Evolutionary conservation across 2,888 invertebrate species (phyloP).

Genomic region (Caenorhabditis sp.): DNA sequence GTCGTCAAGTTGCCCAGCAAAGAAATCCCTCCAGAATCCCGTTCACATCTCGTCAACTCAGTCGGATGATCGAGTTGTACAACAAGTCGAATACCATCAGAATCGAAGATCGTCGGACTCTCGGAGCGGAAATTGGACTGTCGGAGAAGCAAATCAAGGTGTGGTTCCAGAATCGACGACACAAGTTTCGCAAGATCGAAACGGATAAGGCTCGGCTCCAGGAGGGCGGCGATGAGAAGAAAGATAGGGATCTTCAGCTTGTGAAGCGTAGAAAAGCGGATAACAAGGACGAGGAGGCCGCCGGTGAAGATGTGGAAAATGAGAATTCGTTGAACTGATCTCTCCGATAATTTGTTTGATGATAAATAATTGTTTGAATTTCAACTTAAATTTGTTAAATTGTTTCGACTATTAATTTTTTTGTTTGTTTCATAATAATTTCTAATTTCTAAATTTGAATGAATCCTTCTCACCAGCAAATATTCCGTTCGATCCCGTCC

Average conservation of each 20-base stretch:
- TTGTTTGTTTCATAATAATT: background rate
- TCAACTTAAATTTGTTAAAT: too few relatives aligned
- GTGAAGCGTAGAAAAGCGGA: too few relatives aligned
- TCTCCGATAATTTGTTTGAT: too few relatives aligned
- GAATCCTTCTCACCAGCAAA: conserved; percentile 88
- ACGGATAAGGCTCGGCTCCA: too few relatives aligned
- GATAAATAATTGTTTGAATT: too few relatives aligned
- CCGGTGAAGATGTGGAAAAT: too few relatives aligned
- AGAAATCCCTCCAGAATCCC: conserved; percentile 15
- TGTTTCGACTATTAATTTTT: background rate
- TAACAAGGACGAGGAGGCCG: too few relatives aligned
- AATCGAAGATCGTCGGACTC: conserved; percentile 17
- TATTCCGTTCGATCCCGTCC: conserved; percentile 97
- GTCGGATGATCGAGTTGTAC: conserved; percentile 3
- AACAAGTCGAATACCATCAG: conserved; percentile 6
- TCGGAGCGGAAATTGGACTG: conserved; percentile 21
- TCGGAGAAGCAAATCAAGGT: conserved; percentile 47
- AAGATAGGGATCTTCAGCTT: too few relatives aligned
- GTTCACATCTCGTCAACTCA: conserved; percentile 21
- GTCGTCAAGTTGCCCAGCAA: background rate
- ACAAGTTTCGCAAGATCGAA: conserved; percentile 32
- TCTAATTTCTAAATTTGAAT: background rate
- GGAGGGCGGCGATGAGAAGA: too few relatives aligned
- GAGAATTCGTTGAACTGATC: too few relatives aligned
- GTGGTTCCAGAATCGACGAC: conserved; percentile 65